A percentile compares a stretch with the other conserved stretches of the same genome.
These are phyloP conservation scores for Eira barbara DNA, from an alignment of 2,113 vertebrate species.

Conservation along the genomic window DNA sequence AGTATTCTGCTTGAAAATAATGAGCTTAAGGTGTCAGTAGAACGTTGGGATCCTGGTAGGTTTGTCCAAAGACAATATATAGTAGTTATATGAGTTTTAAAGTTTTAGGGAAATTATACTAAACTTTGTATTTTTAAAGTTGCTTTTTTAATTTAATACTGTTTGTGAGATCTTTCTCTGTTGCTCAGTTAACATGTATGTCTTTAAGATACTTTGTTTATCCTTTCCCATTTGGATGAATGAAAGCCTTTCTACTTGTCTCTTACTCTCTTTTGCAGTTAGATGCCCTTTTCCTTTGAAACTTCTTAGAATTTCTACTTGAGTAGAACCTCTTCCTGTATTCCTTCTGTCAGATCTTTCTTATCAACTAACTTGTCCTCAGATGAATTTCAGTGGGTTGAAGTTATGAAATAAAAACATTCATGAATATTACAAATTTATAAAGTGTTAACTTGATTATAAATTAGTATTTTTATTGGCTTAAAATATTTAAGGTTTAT, in stretches of 20 bases:
- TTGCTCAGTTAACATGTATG: not conserved
- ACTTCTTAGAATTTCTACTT: constrained; percentile 7
- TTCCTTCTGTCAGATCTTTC: not conserved
- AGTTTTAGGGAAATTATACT: not conserved
- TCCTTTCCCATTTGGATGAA: not conserved
- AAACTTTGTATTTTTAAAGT: not conserved
- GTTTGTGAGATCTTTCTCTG: not conserved
- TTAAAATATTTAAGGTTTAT: constrained; percentile 38
- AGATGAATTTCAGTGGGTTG: not conserved
- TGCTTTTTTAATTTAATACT: not conserved
- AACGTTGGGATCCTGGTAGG: not conserved
- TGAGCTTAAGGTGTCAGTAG: not conserved
- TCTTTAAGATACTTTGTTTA: not conserved
- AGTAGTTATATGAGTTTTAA: not conserved
- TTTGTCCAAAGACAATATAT: not conserved
- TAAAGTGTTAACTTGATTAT: not conserved
- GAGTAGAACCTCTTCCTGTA: not conserved
- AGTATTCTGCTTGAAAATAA: constrained; percentile 12
- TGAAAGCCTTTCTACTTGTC: not conserved
- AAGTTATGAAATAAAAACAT: constrained; percentile 1
- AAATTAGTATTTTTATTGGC: constrained; percentile 13
- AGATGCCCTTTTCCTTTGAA: not conserved
- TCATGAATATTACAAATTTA: constrained; percentile 12
- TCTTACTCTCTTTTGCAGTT: not conserved
- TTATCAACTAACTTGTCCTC: not conserved